A percentile compares a stretch with the other conserved stretches of the same genome.
These are phyloP conservation scores for Lampris incognitus DNA, from an alignment of 2,113 vertebrate species.

Conservation along the genomic window DNA sequence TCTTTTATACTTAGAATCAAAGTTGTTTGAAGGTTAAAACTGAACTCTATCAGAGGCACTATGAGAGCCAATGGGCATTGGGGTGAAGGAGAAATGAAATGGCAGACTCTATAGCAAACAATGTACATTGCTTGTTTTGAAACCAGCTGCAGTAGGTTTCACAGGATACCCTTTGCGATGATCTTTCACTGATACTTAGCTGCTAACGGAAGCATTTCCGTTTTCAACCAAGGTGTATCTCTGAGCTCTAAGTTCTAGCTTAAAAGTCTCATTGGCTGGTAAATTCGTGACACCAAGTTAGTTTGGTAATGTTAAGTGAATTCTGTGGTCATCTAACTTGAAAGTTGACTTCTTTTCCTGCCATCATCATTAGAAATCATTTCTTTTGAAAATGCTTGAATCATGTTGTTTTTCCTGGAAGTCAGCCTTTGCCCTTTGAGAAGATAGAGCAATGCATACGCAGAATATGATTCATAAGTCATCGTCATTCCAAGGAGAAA, in stretches of 20 bases:
- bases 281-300: too few relatives aligned
- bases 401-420: neutral
- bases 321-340: too few relatives aligned
- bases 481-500: neutral
- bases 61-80: neutral
- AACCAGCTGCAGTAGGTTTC: neutral
- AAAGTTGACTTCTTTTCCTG: too few relatives aligned
- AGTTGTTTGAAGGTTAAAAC: too few relatives aligned
- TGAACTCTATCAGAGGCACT: neutral
- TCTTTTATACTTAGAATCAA: too few relatives aligned
- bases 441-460: neutral
- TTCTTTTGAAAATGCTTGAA: too few relatives aligned
- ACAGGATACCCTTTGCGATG: neutral
- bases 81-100: neutral
- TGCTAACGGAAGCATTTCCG: neutral
- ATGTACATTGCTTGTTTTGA: neutral
- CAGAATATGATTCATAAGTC: neutral
- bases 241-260: too few relatives aligned
- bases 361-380: too few relatives aligned
- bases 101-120: neutral
- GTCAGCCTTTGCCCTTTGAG: neutral
- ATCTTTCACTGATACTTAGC: constrained; percentile 4
- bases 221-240: too few relatives aligned
- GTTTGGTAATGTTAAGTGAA: too few relatives aligned
- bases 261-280: too few relatives aligned